Percentiles rank a stretch among this genome's conserved stretches.
phyloP scores from a whole-genome alignment of 2,113 vertebrate genomes.

The Anarrhichthys ocellatus region DNA sequence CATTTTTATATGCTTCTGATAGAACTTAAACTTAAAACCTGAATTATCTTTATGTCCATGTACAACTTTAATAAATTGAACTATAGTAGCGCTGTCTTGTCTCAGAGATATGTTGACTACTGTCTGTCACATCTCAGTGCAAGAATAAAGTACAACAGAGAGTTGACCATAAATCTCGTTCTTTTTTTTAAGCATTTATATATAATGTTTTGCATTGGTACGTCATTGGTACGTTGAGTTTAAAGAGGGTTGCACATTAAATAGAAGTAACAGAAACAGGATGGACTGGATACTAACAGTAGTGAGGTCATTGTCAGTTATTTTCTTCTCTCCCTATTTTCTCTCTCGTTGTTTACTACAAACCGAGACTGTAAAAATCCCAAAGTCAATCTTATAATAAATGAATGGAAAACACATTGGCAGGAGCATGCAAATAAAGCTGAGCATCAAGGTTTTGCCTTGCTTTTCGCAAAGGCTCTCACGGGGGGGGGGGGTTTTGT shows the following conservation, averaged over 20 bases:
- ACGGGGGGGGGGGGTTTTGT: background rate
- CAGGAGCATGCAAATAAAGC: conserved; percentile 29
- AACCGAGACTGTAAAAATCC: background rate
- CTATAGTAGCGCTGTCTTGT: background rate
- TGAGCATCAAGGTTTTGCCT: conserved; percentile 28
- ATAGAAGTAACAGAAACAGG: background rate
- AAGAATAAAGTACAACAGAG: background rate
- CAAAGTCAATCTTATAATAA: conserved; percentile 2
- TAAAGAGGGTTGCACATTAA: background rate
- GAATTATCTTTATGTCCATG: background rate
- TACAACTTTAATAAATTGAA: background rate
- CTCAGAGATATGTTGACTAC: background rate
- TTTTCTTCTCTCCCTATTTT: background rate
- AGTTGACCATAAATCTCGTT: background rate
- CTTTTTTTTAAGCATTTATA: background rate
- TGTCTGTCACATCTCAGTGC: background rate
- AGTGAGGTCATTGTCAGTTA: background rate
- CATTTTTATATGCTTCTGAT: background rate
- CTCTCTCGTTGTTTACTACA: background rate
- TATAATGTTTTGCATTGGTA: background rate
- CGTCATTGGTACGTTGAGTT: background rate
- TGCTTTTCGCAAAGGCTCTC: conserved; percentile 1
- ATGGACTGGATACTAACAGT: background rate
- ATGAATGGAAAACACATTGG: background rate
- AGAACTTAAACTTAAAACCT: background rate